Evolutionary conservation across 2,888 invertebrate species (phyloP).

Genomic region (Diadromus collaris): DNA sequence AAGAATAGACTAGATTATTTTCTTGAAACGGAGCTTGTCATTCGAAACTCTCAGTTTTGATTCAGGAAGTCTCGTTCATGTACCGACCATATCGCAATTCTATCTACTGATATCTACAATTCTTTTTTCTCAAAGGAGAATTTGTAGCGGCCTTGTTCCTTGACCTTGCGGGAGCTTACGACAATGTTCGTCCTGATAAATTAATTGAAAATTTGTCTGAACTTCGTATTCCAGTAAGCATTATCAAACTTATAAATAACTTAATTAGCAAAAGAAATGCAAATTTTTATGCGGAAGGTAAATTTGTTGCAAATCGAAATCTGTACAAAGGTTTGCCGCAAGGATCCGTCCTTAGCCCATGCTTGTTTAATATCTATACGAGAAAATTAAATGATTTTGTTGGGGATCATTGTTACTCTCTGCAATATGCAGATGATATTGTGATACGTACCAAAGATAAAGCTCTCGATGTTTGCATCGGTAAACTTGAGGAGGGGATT

Average conservation of each 20-base stretch:
- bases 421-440: constrained; percentile 24
- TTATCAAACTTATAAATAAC: background rate
- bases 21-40: background rate
- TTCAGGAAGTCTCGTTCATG: constrained; percentile 48
- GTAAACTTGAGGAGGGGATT: background rate
- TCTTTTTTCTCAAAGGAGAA: no score
- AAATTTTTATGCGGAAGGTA: constrained; percentile 22
- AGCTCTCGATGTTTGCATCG: background rate
- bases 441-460: background rate
- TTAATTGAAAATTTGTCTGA: background rate
- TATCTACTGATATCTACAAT: background rate
- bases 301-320: background rate
- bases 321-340: constrained; percentile 29
- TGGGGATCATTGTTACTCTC: background rate
- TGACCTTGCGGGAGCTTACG: no score
- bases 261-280: background rate
- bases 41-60: constrained; percentile 25
- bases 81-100: background rate
- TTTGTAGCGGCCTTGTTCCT: no score
- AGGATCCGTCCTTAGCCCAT: constrained; percentile 14
- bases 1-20: background rate
- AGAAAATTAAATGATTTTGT: constrained; percentile 8
- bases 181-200: no score
- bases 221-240: background rate
- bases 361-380: constrained; percentile 20